A percentile compares a stretch with the other conserved stretches of the same genome.
These are phyloP conservation scores for Syngnathus floridae DNA, from an alignment of 2,113 vertebrate genomes.

Conservation along the genomic window DNA sequence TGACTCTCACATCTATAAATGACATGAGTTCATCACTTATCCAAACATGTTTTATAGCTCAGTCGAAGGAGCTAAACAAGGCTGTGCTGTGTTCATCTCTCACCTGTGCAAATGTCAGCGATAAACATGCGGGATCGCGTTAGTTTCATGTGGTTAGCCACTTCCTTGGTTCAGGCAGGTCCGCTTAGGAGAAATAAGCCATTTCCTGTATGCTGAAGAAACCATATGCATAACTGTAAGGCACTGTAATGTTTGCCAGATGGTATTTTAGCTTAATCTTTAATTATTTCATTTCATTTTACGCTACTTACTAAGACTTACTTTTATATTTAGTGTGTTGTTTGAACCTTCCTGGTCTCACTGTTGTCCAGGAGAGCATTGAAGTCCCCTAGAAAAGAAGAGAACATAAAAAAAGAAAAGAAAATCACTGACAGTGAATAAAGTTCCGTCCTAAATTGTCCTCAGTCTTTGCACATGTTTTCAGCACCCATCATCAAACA, in stretches of 20 bases:
- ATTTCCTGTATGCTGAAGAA: slow-evolving; percentile 56
- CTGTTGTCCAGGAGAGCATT: too few relatives aligned
- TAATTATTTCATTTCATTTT: not conserved
- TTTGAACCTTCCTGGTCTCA: not conserved
- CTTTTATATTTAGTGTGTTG: not conserved
- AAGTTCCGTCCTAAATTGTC: too few relatives aligned
- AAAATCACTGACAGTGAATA: too few relatives aligned
- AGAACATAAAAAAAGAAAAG: too few relatives aligned
- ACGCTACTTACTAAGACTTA: not conserved
- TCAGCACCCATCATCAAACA: too few relatives aligned
- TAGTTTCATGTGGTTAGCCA: slow-evolving; percentile 66
- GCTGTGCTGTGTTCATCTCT: slow-evolving; percentile 46
- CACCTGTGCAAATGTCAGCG: slow-evolving; percentile 66
- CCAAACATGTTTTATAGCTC: slow-evolving; percentile 21
- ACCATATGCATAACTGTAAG: slow-evolving; percentile 56
- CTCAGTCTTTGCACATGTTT: too few relatives aligned
- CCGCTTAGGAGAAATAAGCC: slow-evolving; percentile 60
- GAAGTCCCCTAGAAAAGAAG: too few relatives aligned
- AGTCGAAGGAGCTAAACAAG: slow-evolving; percentile 38
- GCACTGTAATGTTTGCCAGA: slow-evolving; percentile 57
- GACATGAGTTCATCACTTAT: slow-evolving; percentile 50
- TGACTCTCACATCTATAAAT: slow-evolving; percentile 38
- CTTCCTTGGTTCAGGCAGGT: slow-evolving; percentile 55
- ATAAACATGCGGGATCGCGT: slow-evolving; percentile 52
- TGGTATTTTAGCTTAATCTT: slow-evolving; percentile 42